Base-by-base conservation (phyloP, 2,113 vertebrate genomes). In the Cinclus cinclus region DNA sequence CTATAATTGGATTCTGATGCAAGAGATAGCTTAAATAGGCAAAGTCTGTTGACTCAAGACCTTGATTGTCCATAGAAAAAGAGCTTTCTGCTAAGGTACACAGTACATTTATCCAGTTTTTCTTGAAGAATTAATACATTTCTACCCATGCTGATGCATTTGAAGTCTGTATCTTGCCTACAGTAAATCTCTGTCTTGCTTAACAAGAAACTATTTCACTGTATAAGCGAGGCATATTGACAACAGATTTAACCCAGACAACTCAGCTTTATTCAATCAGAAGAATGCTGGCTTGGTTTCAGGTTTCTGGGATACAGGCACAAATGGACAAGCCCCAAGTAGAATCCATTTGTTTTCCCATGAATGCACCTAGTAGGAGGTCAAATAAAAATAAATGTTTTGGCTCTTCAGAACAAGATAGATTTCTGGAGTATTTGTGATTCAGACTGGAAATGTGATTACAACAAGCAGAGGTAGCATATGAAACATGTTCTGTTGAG, bases 371-470 rank as follows among this genome's bases (percentile, higher is more conserved):
- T 96, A 95, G 94, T 85, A 89, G 97, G 97, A 97, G 97, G 95
- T 98, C 96, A 97, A 96, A 97, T 93, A 89, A 96, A 93, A 98
- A 97, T 95, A 96, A 90, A 88, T 96, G 96, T 97, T 97, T 97
- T 95, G 96, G 89, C 95, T 97, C 89, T 96, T 96, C 81, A 63
- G 92, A 97, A 74, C 83, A 92, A 97, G 95, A 97, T 86, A 96
- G 86, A 96, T 97, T 96, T 96, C 83, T 93, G 91, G 89, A 95
- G 96, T 96, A 59, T 97, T 97, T 97, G 86, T 84, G 92, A 92
- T 95, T 83, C 75, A 47, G 64, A 80, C 92, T 95, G 89, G 87
- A 97, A 96, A 97, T 97, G 94, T 95, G 95, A 94, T 97, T 97
- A 96, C 94, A 90, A 90, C 94, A 96, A 92, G 88, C 52, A 92